These are phyloP conservation scores for Ceratina calcarata DNA, from an alignment of 1,140 invertebrate species.

Conservation along the genomic window DNA sequence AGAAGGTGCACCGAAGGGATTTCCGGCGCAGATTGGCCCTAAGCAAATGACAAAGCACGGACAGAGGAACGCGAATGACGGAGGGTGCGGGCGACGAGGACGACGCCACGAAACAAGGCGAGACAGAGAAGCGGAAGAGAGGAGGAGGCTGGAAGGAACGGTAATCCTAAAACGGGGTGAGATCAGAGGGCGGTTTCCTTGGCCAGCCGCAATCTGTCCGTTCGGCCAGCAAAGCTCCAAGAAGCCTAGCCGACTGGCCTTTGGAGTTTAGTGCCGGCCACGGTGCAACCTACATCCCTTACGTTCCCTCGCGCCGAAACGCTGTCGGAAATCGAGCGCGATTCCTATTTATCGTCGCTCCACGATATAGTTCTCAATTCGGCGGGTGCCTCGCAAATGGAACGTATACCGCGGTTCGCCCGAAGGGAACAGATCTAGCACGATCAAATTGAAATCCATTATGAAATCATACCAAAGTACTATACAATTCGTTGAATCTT, in stretches of 20 bases:
- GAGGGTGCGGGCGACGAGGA: conserved; percentile 16
- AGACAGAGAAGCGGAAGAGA: conserved; percentile 9
- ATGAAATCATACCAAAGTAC: too few species aligned
- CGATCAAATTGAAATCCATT: too few species aligned
- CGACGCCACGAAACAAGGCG: neutral
- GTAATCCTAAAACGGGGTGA: conserved; percentile 56
- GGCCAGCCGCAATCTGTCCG: conserved; percentile 76
- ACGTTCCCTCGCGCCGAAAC: conserved; percentile 58
- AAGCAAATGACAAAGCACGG: conserved; percentile 77
- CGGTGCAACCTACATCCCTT: conserved; percentile 68
- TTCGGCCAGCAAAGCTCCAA: conserved; percentile 64
- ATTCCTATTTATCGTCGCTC: conserved; percentile 72
- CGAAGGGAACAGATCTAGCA: too few species aligned
- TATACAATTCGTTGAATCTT: too few species aligned
- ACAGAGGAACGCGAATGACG: conserved; percentile 35
- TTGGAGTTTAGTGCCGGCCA: conserved; percentile 71
- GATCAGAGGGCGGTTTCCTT: conserved; percentile 69
- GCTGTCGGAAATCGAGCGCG: conserved; percentile 72
- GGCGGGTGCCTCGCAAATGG: neutral
- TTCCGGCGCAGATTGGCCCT: conserved; percentile 73
- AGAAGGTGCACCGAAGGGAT: conserved; percentile 69
- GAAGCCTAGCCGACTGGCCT: conserved; percentile 72
- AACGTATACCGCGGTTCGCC: too few species aligned
- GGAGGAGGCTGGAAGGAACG: conserved; percentile 28
- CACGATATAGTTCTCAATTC: neutral